These are phyloP conservation scores for Acrocephalus scirpaceus DNA, from an alignment of 2,797 vertebrate genomes.

Conservation along the genomic window DNA sequence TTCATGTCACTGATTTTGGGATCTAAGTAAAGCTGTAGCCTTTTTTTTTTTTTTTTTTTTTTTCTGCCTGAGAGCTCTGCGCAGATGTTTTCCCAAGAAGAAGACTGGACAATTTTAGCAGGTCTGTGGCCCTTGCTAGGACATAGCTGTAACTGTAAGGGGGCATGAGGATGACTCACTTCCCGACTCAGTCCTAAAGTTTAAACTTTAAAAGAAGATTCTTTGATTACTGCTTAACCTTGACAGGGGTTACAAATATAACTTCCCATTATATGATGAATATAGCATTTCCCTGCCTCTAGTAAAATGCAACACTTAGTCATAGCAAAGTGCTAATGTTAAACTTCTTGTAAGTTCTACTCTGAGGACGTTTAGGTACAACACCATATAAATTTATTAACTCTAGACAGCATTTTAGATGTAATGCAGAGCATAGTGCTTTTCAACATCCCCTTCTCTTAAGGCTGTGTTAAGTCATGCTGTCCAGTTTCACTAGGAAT, in stretches of 20 bases:
- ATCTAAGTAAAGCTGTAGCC: background rate
- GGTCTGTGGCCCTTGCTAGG: background rate
- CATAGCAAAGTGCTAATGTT: constrained; percentile 50
- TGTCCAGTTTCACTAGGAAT: background rate
- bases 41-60: background rate
- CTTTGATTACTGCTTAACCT: constrained; percentile 9
- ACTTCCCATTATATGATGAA: background rate
- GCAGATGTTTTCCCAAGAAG: background rate
- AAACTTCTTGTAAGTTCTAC: constrained; percentile 41
- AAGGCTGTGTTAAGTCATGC: background rate
- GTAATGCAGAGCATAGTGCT: background rate
- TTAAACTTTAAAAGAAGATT: background rate
- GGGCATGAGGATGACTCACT: background rate
- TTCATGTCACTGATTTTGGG: background rate
- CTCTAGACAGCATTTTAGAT: constrained; percentile 17
- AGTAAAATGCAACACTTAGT: constrained; percentile 49
- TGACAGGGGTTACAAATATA: background rate
- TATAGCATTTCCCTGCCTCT: background rate
- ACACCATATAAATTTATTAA: constrained; percentile 44
- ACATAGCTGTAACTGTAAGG: background rate
- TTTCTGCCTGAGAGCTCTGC: background rate
- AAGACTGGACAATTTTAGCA: background rate
- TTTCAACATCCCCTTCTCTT: constrained; percentile 37
- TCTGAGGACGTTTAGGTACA: constrained; percentile 30
- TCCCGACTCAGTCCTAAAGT: background rate